Conservation (phyloP, 2,888 invertebrate species). For the Drosophila hamatofila region DNA sequence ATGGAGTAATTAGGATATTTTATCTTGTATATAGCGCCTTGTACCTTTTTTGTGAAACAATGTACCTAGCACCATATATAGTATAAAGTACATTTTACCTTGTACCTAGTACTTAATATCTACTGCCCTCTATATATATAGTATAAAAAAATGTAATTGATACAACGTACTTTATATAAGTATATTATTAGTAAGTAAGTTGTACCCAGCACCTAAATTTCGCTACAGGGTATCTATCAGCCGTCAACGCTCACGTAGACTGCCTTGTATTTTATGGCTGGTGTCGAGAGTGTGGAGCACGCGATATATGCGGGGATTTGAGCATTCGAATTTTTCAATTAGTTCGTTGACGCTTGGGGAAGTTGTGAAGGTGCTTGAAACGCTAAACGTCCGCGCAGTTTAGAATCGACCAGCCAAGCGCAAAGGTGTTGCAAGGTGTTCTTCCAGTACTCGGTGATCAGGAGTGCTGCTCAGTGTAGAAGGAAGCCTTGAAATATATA, state of each 20-base stretch:
- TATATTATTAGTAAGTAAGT: too few relatives aligned
- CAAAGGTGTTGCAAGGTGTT: constrained; percentile 48
- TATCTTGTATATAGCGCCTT: not conserved
- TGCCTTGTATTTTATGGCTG: constrained; percentile 27
- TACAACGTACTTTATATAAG: not conserved
- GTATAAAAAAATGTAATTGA: not conserved
- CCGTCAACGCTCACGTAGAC: not conserved
- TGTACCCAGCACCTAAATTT: not conserved
- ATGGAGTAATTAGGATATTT: not conserved
- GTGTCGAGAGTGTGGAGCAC: constrained; percentile 51
- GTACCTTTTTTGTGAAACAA: not conserved
- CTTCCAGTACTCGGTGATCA: constrained; percentile 28
- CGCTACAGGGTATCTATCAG: not conserved
- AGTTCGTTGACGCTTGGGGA: constrained; percentile 78
- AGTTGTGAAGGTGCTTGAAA: constrained; percentile 74
- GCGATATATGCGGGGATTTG: constrained; percentile 69
- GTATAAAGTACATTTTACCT: not conserved
- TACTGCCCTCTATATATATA: not conserved
- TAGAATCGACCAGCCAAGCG: constrained; percentile 66
- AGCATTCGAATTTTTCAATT: constrained; percentile 79
- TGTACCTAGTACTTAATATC: not conserved
- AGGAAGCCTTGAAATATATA: constrained; percentile 11
- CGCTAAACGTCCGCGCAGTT: constrained; percentile 68
- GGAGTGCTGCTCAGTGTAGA: not conserved
- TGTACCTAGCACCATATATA: not conserved